Evolutionary conservation across 2,797 vertebrate genomes (phyloP).

Genomic region (Pitangus sulphuratus): DNA sequence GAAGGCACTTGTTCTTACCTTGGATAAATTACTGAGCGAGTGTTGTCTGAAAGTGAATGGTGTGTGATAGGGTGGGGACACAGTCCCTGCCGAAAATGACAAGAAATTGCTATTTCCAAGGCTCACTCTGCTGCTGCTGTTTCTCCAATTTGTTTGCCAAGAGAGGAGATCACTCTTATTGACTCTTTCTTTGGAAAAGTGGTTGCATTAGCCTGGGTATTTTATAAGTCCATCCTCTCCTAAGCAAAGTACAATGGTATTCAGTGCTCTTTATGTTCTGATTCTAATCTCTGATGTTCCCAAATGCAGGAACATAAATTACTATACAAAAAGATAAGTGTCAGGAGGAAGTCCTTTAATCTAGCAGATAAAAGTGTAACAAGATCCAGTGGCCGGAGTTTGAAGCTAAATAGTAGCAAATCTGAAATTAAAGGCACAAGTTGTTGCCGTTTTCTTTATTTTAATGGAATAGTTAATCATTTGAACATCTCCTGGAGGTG

Average conservation of each 20-base stretch:
- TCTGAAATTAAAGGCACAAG: neutral
- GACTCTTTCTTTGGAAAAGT: neutral
- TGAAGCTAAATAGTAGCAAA: neutral
- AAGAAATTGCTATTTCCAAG: rapidly evolving
- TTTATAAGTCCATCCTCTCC: neutral
- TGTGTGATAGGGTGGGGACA: neutral
- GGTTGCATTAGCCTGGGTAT: neutral
- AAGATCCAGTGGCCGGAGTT: neutral
- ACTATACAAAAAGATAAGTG: neutral
- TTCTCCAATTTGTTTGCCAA: neutral
- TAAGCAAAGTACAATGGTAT: neutral
- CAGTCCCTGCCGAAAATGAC: neutral
- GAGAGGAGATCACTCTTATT: neutral
- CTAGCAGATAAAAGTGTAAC: neutral
- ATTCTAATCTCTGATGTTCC: neutral
- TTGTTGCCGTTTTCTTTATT: neutral
- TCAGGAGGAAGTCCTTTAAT: neutral
- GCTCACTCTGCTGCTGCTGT: neutral
- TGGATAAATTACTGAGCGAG: neutral
- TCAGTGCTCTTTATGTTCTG: neutral
- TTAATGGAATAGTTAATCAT: neutral
- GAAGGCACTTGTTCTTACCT: neutral
- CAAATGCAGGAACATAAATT: neutral
- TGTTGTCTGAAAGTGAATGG: neutral
- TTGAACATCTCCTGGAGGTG: neutral